Base-by-base conservation (phyloP, 2,113 vertebrate species). In the Paedocypris sp. region DNA sequence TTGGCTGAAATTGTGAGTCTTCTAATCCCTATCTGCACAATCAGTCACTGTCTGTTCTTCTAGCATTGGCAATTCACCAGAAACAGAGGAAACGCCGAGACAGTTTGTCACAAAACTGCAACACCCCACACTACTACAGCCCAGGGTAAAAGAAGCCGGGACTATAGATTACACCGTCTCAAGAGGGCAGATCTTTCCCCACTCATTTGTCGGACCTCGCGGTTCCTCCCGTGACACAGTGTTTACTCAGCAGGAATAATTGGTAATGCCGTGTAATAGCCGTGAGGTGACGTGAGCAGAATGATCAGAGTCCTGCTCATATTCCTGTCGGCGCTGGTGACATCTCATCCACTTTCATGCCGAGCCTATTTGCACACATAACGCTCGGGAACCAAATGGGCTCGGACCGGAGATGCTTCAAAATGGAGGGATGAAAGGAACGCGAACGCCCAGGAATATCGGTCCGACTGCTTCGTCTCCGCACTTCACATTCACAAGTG, bases 241-340 rank as follows among this genome's bases (percentile, higher is more conserved):
- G 68, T 70, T 70, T 66, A 66, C 66, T 70, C 68, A 66, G 58
- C 58, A 49, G 41, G 66, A 70, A 70, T 70, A 66, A 70, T 57
- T 70, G 60, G 46, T 70, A 57, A 67, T 67, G 48, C 57, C 23
- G 48, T 12, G 35, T 56, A 66, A 60, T 64, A 62, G 50, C 54
- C 57, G 29, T 35, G 26, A 48, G 57, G 32, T 18, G 16, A 49
- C 45, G 45, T 70, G 68, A 62, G 50, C 25, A 39, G 67, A 58
- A 69, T 69, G 36, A 56, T 43, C 38, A 60, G 29, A 39, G 45
- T 19, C 16, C 46, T 22, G 6, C 36, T 68, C 39, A 54, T 53
- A 36, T 36, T 53, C 31, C 45, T 11, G n/a, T 23, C 16, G 2
- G 7, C 15, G 35, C 64, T 31, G 5, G 29, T 45, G 29, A 49